phyloP scores from a whole-genome alignment of 2,797 vertebrate species.

The Odontamblyopus rebecca region DNA sequence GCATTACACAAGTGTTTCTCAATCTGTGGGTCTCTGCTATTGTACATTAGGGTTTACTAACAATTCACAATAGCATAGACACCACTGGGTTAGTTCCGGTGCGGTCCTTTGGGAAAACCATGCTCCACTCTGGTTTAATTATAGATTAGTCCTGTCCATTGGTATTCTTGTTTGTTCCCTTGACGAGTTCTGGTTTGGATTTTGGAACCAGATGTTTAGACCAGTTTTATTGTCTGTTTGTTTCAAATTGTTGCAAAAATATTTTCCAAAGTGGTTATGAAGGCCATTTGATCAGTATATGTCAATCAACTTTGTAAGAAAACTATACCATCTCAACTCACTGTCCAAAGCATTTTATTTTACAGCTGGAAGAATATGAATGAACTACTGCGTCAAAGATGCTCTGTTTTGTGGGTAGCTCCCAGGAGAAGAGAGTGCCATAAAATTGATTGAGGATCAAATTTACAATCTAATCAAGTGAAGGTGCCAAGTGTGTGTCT shows the following conservation, averaged over 20 bases:
- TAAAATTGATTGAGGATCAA: constrained; percentile 59
- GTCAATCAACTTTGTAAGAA: too few species aligned
- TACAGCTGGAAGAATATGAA: constrained; percentile 20
- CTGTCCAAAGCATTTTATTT: constrained; percentile 16
- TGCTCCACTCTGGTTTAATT: too few species aligned
- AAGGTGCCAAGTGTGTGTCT: constrained; percentile 8
- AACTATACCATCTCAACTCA: not conserved
- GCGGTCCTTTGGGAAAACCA: too few species aligned
- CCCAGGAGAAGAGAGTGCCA: constrained; percentile 19
- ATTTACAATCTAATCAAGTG: constrained; percentile 60
- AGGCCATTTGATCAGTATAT: too few species aligned
- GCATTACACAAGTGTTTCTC: not conserved
- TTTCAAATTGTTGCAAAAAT: not conserved
- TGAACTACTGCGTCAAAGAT: constrained; percentile 23
- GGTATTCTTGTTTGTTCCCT: not conserved
- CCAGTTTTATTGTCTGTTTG: not conserved
- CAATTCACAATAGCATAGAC: not conserved
- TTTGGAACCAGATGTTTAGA: not conserved
- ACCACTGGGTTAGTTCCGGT: not conserved
- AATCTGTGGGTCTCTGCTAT: not conserved
- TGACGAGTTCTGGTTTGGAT: not conserved
- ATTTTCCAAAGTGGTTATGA: too few species aligned
- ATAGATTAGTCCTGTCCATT: too few species aligned
- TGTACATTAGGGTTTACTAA: not conserved
- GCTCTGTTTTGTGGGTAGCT: constrained; percentile 37